These are phyloP conservation scores for Pitangus sulphuratus DNA, from an alignment of 2,797 vertebrate genomes.

Conservation along the genomic window DNA sequence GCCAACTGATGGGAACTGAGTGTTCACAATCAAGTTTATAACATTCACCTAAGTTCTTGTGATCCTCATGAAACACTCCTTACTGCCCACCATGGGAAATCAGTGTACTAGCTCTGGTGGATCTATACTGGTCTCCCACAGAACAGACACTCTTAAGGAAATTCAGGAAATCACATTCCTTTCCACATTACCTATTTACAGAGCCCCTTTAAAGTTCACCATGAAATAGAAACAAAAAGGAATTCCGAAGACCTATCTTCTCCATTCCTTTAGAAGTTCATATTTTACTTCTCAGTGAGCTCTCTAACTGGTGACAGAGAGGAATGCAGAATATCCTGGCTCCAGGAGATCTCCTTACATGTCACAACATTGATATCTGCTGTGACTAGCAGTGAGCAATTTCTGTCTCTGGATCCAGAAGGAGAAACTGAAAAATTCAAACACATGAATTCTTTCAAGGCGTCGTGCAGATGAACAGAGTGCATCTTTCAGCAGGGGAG, in stretches of 20 bases:
- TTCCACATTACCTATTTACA: not conserved
- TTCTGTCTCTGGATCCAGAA: not conserved
- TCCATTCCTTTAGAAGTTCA: not conserved
- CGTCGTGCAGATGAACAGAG: not conserved
- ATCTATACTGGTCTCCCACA: not conserved
- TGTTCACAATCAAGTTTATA: not conserved
- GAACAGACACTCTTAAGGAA: not conserved
- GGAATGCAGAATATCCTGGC: not conserved
- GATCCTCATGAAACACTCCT: not conserved
- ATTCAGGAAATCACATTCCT: not conserved
- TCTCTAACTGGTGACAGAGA: not conserved
- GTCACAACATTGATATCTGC: not conserved
- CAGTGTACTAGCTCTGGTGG: not conserved
- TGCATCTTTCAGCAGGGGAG: constrained; percentile 12
- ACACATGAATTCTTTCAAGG: not conserved
- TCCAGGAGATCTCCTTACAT: not conserved
- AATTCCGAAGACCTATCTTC: not conserved
- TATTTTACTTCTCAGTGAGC: not conserved
- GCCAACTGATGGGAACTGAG: not conserved
- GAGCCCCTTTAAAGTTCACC: not conserved
- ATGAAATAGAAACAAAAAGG: not conserved
- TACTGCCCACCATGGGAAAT: not conserved
- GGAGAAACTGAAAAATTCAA: not conserved
- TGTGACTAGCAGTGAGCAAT: not conserved
- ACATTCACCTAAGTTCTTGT: not conserved